A percentile compares a stretch with the other conserved stretches of the same genome.
Conservation (phyloP, 2,113 vertebrate species). For the Arenaria interpres region DNA sequence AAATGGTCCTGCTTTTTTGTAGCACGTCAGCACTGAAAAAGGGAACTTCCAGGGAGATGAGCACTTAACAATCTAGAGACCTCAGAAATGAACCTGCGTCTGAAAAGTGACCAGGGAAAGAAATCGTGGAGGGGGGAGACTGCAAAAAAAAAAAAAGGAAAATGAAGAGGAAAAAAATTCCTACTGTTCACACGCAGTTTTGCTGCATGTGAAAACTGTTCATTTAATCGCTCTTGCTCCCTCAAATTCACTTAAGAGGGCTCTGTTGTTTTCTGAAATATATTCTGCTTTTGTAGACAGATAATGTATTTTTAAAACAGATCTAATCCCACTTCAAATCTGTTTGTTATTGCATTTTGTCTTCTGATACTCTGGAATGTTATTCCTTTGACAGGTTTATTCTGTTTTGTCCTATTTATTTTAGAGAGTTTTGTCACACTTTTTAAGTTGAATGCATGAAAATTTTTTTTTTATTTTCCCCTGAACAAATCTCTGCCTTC, state of each 20-base stretch:
- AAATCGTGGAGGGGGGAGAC: neutral
- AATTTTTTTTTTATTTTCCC: neutral
- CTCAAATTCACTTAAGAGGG: neutral
- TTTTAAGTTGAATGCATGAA: neutral
- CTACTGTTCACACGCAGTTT: neutral
- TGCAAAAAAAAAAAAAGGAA: neutral
- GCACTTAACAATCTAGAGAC: neutral
- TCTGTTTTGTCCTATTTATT: conserved; percentile 60
- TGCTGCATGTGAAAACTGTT: neutral
- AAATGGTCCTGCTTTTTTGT: neutral
- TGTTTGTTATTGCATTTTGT: conserved; percentile 64
- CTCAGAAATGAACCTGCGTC: neutral
- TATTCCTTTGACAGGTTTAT: conserved; percentile 73
- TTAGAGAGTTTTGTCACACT: conserved; percentile 6
- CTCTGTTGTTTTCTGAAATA: conserved; percentile 41
- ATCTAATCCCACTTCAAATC: conserved; percentile 41
- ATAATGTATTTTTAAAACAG: conserved; percentile 66
- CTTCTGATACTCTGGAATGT: conserved; percentile 44
- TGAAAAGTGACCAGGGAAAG: neutral
- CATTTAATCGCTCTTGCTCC: neutral
- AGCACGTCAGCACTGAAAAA: neutral
- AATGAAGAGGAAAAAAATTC: neutral
- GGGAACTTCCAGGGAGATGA: neutral
- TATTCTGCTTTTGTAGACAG: conserved; percentile 6
- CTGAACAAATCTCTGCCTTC: neutral